Evolutionary conservation across 2,113 vertebrate species (phyloP).

Genomic region (Salvelinus alpinus): DNA sequence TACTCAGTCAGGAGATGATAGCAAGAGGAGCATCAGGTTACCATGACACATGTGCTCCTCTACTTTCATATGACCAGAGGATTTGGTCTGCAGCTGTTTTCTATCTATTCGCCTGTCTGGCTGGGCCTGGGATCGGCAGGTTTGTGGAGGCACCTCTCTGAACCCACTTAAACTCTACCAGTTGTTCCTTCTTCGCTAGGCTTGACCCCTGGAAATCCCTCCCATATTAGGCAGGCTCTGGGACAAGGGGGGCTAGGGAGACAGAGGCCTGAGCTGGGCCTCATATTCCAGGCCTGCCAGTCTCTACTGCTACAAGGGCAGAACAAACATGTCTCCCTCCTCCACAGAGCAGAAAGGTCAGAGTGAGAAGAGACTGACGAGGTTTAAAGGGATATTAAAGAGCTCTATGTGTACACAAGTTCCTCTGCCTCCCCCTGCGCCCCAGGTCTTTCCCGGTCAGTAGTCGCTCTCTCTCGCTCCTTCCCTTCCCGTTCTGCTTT

Average conservation of each 20-base stretch:
- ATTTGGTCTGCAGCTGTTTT: slow-evolving; percentile 3
- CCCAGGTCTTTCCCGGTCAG: not conserved
- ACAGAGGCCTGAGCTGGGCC: not conserved
- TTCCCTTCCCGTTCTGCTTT: slow-evolving; percentile 13
- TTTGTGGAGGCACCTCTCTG: not conserved
- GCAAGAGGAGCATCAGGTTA: not conserved
- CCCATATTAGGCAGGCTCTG: not conserved
- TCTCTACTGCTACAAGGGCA: not conserved
- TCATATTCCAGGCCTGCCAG: not conserved
- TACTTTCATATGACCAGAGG: not conserved
- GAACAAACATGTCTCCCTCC: not conserved
- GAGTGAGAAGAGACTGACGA: slow-evolving; percentile 19
- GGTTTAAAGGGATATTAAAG: slow-evolving; percentile 14
- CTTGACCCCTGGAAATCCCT: not conserved
- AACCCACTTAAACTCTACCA: not conserved
- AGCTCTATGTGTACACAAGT: not conserved
- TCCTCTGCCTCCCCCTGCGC: not conserved
- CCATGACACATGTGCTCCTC: not conserved
- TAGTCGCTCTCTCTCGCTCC: slow-evolving; percentile 6
- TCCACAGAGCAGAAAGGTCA: not conserved
- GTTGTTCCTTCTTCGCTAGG: not conserved
- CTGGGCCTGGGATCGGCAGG: not conserved
- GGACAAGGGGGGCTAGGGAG: not conserved
- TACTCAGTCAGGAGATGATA: not conserved
- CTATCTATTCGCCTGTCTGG: not conserved